Evolutionary conservation across 2,888 invertebrate genomes (phyloP).

Genomic region (Lasiommata megera): DNA sequence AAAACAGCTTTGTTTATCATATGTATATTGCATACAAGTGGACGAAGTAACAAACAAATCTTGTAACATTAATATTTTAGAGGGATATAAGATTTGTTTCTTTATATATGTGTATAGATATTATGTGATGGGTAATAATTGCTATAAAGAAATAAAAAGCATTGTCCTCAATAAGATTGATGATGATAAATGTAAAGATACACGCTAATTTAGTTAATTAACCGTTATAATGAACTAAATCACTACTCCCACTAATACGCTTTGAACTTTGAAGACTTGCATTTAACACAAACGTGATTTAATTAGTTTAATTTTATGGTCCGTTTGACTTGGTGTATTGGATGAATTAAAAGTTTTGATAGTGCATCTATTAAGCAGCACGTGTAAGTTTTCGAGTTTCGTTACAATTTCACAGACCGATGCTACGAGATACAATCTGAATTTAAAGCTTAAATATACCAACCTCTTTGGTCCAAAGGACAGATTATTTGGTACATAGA

Average conservation of each 20-base stretch:
- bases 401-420: not conserved
- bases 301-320: slow-evolving; percentile 9
- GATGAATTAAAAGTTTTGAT: not conserved
- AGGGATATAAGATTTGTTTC: no score
- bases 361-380: not conserved
- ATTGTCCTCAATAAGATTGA: no score
- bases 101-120: no score
- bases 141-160: no score
- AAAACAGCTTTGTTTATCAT: no score
- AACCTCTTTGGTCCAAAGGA: no score
- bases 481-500: no score
- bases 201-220: not conserved
- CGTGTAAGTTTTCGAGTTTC: slow-evolving; percentile 1
- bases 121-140: no score
- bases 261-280: slow-evolving; percentile 1
- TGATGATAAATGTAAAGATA: no score
- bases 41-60: no score
- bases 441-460: not conserved
- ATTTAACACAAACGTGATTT: slow-evolving; percentile 1
- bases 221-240: not conserved
- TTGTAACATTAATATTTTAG: no score
- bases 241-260: not conserved
- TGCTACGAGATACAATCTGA: not conserved
- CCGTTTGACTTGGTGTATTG: slow-evolving; percentile 3
- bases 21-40: no score